phyloP scores from a whole-genome alignment of 2,113 vertebrate species.

The Nasalis larvatus region DNA sequence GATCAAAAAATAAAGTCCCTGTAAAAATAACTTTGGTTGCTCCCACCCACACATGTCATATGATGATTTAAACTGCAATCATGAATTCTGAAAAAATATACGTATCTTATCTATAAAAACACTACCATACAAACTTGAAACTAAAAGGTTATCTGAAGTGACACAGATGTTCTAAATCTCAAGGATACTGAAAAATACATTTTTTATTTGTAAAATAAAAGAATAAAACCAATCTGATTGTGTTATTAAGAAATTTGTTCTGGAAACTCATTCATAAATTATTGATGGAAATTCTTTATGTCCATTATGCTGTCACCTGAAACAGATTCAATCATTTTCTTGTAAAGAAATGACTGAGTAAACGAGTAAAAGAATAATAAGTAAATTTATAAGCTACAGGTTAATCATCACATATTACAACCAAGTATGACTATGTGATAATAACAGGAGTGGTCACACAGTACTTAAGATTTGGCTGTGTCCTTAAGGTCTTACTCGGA shows the following conservation, averaged over 20 bases:
- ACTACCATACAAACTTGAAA: slow-evolving; percentile 50
- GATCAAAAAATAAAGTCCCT: slow-evolving; percentile 51
- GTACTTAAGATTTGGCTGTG: background rate
- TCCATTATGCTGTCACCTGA: slow-evolving; percentile 26
- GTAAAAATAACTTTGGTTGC: slow-evolving; percentile 66
- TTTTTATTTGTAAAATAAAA: slow-evolving; percentile 57
- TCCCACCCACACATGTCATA: background rate
- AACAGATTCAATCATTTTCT: slow-evolving; percentile 23
- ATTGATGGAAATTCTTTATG: slow-evolving; percentile 52
- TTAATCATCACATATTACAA: background rate
- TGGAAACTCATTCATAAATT: slow-evolving; percentile 51
- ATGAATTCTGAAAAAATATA: slow-evolving; percentile 55
- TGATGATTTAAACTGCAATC: slow-evolving; percentile 35
- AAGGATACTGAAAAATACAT: slow-evolving; percentile 44
- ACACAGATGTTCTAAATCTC: slow-evolving; percentile 48
- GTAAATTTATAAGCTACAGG: slow-evolving; percentile 2
- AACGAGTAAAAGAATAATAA: slow-evolving; percentile 15
- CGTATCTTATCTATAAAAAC: slow-evolving; percentile 58
- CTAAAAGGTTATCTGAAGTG: slow-evolving; percentile 42
- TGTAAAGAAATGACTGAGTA: background rate
- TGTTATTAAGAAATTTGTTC: slow-evolving; percentile 38
- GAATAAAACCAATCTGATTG: slow-evolving; percentile 36
- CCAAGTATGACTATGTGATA: background rate
- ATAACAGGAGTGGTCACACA: background rate
- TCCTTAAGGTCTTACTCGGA: slow-evolving; percentile 34